Percentiles rank a stretch among this genome's conserved stretches.
phyloP scores from a whole-genome alignment of 2,888 invertebrate species.

The Drosophila picticornis region DNA sequence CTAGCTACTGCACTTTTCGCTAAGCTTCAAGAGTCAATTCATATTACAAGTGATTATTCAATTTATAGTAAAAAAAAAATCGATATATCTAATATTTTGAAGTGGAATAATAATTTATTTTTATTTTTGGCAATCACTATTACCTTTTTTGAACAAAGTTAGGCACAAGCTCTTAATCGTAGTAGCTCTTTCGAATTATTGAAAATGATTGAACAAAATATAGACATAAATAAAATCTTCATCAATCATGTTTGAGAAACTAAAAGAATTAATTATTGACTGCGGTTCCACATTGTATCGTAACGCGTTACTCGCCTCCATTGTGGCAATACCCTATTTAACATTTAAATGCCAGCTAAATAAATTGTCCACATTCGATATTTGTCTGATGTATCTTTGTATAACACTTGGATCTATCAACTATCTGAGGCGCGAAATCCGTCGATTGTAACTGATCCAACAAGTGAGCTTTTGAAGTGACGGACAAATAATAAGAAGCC shows the following conservation, averaged over 20 bases:
- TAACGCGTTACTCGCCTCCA: slow-evolving; percentile 8
- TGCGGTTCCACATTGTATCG: slow-evolving; percentile 18
- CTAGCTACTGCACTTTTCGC: background rate
- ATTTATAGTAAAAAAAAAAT: background rate
- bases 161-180: background rate
- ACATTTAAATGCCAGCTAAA: slow-evolving; percentile 25
- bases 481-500: slow-evolving; percentile 15
- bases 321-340: slow-evolving; percentile 53
- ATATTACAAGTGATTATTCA: background rate
- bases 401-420: slow-evolving; percentile 19
- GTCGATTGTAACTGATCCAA: background rate
- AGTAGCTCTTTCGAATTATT: background rate
- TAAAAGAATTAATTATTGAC: background rate
- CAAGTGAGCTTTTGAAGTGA: background rate
- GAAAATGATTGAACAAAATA: background rate
- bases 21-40: background rate
- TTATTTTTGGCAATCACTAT: background rate
- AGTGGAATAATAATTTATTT: background rate
- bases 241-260: slow-evolving; percentile 9
- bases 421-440: slow-evolving; percentile 12
- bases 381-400: slow-evolving; percentile 35
- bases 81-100: background rate
- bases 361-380: slow-evolving; percentile 31
- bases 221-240: background rate
- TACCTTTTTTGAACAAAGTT: background rate